Base-by-base conservation (phyloP, 92 coral and sea anemone genomes). In the Siderastrea siderea region DNA sequence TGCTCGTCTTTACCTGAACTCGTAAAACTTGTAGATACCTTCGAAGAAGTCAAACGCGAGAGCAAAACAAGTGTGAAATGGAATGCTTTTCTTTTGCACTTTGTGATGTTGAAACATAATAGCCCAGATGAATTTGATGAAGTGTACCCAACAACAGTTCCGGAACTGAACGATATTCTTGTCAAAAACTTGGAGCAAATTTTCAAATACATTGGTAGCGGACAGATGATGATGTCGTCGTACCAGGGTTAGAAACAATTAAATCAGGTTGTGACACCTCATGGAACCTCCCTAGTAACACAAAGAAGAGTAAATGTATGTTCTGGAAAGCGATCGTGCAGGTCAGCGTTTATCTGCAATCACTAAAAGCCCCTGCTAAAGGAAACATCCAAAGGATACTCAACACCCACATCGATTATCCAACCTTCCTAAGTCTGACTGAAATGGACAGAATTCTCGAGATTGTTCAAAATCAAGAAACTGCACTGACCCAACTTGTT, bases 381-480 rank as follows among this genome's bases (percentile, higher is more conserved):
- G 84, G 91, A 19, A 16, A 63, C 10, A 61, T 74, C 26, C 54
- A 45, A 17, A 82, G 74, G 73, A 47, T 81, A 2, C 91, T 88
- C 8, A 88, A 88, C 48, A 88, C 91, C 7, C 75, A 82, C 7
- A 88, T 81, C 16, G 91, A 88, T 55, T 88, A 88, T 47, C 71
- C 68, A 52, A 19, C 80, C 17, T 82, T 88, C 50, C 19, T 82
- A 17, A 26, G 64, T 1, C 57, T 82, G 16, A 82, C 68, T 9
- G 91, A 82, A 54, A 88, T 81, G 87, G 71, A 88, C 16, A 81
- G 87, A 74, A 74, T 81, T 1, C 83, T 88, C 0, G 8, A 64
- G 44, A 72, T 64, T 65, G 83, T 82, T 14, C 58, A 88, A 17
- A 65, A 88, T 51, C 72, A 63, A 14, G 77, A 52, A 46, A 88